These are phyloP conservation scores for Tetragonisca angustula DNA, from an alignment of 2,888 invertebrate genomes.

Conservation along the genomic window DNA sequence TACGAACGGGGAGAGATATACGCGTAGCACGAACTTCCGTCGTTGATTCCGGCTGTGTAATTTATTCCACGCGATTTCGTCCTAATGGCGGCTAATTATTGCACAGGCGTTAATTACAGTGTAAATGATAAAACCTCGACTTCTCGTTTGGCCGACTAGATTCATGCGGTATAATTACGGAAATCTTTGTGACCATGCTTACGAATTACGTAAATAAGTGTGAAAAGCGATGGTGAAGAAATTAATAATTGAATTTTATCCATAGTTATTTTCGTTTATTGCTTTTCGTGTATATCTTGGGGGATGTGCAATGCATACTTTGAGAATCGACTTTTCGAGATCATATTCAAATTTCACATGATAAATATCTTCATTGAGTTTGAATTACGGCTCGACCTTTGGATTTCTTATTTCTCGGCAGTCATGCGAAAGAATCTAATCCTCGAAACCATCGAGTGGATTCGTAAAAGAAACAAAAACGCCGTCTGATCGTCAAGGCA, in stretches of 20 bases:
- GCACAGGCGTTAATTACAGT: slow-evolving; percentile 72
- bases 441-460: slow-evolving; percentile 23
- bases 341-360: neutral
- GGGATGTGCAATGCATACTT: rapidly evolving
- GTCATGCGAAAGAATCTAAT: slow-evolving; percentile 37
- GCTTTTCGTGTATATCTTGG: rapidly evolving
- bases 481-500: slow-evolving; percentile 50
- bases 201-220: slow-evolving; percentile 13
- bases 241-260: neutral
- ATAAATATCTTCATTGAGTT: slow-evolving; percentile 26
- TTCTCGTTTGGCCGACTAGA: slow-evolving; percentile 19
- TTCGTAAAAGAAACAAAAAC: slow-evolving; percentile 44
- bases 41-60: slow-evolving; percentile 24
- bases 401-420: slow-evolving; percentile 7
- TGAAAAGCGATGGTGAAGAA: neutral
- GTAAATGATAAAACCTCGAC: slow-evolving; percentile 71
- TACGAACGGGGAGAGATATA: neutral
- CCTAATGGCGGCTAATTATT: slow-evolving; percentile 68
- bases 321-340: neutral
- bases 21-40: slow-evolving; percentile 19
- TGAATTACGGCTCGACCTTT: slow-evolving; percentile 29
- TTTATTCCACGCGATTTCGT: slow-evolving; percentile 58
- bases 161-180: slow-evolving; percentile 63
- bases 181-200: slow-evolving; percentile 33
- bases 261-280: neutral